Conservation (phyloP, 64 coral and sea anemone species). For the Porites australiensis region DNA sequence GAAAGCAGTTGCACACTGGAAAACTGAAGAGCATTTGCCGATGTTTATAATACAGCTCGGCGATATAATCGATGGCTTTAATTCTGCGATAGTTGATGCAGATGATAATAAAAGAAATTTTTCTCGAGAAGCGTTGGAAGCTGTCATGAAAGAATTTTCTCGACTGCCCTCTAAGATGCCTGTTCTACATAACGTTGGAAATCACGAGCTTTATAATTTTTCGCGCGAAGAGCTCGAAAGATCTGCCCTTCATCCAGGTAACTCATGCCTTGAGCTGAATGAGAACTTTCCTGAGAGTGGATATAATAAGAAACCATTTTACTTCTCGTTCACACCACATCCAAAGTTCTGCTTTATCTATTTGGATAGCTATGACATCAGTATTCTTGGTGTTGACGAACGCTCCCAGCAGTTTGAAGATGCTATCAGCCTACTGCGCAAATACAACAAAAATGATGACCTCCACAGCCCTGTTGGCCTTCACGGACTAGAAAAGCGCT, state of each 20-base stretch:
- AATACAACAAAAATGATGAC: constrained; percentile 64
- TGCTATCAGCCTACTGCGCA: constrained; percentile 58
- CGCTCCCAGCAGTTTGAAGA: constrained; percentile 43
- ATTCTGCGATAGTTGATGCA: neutral
- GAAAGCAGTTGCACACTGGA: constrained; percentile 69
- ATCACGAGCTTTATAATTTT: constrained; percentile 87
- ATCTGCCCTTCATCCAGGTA: constrained; percentile 37
- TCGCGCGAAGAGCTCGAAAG: constrained; percentile 44
- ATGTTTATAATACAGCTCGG: constrained; percentile 87
- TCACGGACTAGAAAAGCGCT: constrained; percentile 51
- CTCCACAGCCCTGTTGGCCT: constrained; percentile 45
- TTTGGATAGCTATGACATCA: constrained; percentile 77
- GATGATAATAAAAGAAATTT: constrained; percentile 1
- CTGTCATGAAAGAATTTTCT: constrained; percentile 71
- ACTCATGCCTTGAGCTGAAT: neutral
- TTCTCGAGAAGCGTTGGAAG: constrained; percentile 63
- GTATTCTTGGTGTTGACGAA: constrained; percentile 67
- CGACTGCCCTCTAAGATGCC: constrained; percentile 53
- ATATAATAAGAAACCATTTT: constrained; percentile 24
- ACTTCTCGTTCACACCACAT: constrained; percentile 77
- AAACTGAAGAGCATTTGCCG: neutral
- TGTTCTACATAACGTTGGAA: constrained; percentile 80
- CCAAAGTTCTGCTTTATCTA: constrained; percentile 71
- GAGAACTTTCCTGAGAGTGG: neutral
- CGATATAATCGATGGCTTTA: constrained; percentile 85